Evolutionary conservation across 2,888 invertebrate species (phyloP), one percentile per base, ranked within the genome.

Genomic region (Tetropium fuscum): DNA sequence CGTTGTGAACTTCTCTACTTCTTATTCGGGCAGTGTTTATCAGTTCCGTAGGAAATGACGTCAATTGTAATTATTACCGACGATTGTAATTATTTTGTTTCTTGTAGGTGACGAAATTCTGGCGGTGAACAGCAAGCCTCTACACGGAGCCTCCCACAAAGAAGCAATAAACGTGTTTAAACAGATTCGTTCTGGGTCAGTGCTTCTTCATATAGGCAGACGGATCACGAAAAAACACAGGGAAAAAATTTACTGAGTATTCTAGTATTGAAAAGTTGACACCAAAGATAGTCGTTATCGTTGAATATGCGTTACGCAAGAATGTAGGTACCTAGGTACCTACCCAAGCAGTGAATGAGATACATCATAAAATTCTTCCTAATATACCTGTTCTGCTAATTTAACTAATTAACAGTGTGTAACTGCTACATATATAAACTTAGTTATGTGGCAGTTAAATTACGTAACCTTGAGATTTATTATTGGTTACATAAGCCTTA

Each of bases 131-230:
- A 90, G 91, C n/a, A 88, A 90, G 72, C 85, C 88, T 13, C 87
- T 93, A 54, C 89, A 90, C 62, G 91, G 92, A 0, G 84, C 91
- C 77, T 91, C 91, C 0, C 91, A 93, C 78, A 88, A 90, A 45
- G 91, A 93, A 78, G 92, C 92, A 16, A 90, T 93, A 69, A 85
- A 88, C 63, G 87, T 93, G 68, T 92, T 93, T 82, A 91, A 92
- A 75, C 89, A 90, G 75, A 90, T 93, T 43, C 88, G 90, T 74
- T 87, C 87, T 1, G 93, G 93, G 0, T 88, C 90, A 54, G 90
- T 94, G 44, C 85, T 90, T 53, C 84, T 94, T 53, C 87, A 90
- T 57, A 87, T 91, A 40, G 88, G 90, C n/a, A 83, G 92, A 15
- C 76, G 84, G 47, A 68, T 80, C 34, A 73, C 76, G 20, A 78